phyloP scores from a whole-genome alignment of 2,888 invertebrate genomes.

The Carcina quercana region DNA sequence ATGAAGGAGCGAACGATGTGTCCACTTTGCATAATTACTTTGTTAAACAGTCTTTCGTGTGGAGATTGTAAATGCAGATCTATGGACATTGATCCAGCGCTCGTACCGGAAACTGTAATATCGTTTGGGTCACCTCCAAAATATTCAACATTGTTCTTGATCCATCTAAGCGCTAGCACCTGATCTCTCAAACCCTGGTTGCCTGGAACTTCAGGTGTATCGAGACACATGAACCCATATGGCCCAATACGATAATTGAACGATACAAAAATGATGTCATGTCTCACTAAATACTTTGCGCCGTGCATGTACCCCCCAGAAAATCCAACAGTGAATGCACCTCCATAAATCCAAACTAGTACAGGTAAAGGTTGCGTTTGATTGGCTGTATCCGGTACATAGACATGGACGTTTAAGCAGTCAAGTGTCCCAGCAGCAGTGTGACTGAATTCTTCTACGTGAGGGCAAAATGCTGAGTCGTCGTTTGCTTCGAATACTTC shows the following conservation, averaged over 20 bases:
- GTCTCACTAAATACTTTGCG: conserved; percentile 34
- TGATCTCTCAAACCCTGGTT: conserved; percentile 52
- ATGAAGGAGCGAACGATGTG: conserved; percentile 24
- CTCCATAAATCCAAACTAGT: conserved; percentile 41
- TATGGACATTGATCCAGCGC: conserved; percentile 37
- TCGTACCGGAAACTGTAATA: conserved; percentile 39
- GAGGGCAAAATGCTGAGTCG: conserved; percentile 39
- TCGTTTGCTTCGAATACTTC: conserved; percentile 33
- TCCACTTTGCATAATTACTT: conserved; percentile 40
- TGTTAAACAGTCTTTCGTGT: conserved; percentile 30
- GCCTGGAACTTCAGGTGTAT: conserved; percentile 34
- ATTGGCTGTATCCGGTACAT: conserved; percentile 30
- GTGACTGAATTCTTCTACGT: conserved; percentile 23
- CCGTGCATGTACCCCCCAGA: conserved; percentile 24
- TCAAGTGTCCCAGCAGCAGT: conserved; percentile 27
- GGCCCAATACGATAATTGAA: conserved; percentile 39
- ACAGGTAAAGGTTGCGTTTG: conserved; percentile 33
- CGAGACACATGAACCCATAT: conserved; percentile 48
- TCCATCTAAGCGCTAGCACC: conserved; percentile 37
- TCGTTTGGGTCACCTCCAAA: conserved; percentile 41
- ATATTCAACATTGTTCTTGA: conserved; percentile 36
- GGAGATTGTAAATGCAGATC: conserved; percentile 38
- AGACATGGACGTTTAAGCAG: conserved; percentile 38
- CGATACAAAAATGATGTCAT: conserved; percentile 39
- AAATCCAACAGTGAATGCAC: conserved; percentile 27